phyloP scores from a whole-genome alignment of 92 coral and sea anemone genomes.

The Pocillopora grandis region DNA sequence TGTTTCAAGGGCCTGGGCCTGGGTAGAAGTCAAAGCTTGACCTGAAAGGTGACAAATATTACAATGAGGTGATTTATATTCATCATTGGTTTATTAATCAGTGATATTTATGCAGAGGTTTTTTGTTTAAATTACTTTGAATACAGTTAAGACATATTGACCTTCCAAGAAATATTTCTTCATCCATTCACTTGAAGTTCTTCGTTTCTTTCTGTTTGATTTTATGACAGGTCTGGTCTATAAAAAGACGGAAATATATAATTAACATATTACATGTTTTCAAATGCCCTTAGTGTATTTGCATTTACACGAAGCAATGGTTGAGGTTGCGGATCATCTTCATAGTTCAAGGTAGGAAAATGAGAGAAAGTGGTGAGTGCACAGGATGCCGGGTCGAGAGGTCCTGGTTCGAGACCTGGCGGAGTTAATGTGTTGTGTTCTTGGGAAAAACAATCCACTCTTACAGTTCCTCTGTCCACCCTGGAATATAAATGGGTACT shows the following conservation, averaged over 20 bases:
- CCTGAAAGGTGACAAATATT: slow-evolving; percentile 32
- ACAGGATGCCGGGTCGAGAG: too few relatives aligned
- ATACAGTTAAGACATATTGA: not conserved
- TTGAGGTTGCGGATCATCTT: too few relatives aligned
- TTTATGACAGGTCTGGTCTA: slow-evolving; percentile 4
- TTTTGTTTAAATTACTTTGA: not conserved
- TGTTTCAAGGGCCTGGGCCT: slow-evolving; percentile 55
- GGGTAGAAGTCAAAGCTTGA: slow-evolving; percentile 61
- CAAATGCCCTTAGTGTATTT: too few relatives aligned
- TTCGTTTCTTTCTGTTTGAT: slow-evolving; percentile 16
- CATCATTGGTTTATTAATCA: not conserved
- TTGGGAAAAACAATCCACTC: too few relatives aligned
- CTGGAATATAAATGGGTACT: too few relatives aligned
- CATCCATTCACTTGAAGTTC: slow-evolving; percentile 44
- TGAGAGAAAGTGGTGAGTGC: too few relatives aligned
- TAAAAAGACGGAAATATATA: not conserved
- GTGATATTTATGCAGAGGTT: not conserved
- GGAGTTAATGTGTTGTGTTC: too few relatives aligned
- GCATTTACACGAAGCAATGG: too few relatives aligned
- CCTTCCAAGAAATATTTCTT: slow-evolving; percentile 68
- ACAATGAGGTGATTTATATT: not conserved
- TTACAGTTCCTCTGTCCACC: too few relatives aligned
- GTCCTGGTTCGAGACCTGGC: too few relatives aligned
- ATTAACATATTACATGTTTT: not conserved
- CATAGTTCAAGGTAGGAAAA: too few relatives aligned